phyloP scores from a whole-genome alignment of 2,113 vertebrate genomes.

The Gymnorhina tibicen region DNA sequence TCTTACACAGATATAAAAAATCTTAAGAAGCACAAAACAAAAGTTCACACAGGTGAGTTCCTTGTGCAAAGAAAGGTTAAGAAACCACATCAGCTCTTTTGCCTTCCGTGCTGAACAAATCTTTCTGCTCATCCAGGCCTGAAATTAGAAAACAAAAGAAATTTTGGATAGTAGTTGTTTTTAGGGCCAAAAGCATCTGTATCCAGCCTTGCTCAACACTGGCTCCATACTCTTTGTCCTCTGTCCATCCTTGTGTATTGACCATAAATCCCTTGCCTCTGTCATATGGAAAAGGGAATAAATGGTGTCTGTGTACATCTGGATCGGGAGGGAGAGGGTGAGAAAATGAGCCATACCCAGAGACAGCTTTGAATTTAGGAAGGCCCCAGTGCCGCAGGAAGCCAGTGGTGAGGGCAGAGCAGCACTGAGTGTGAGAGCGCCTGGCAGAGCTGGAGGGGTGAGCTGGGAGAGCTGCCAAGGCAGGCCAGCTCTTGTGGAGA shows the following conservation, averaged over 20 bases:
- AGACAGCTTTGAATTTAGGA: not conserved
- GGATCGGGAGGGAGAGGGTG: not conserved
- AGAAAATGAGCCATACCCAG: not conserved
- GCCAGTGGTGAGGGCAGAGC: not conserved
- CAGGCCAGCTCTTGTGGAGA: not conserved
- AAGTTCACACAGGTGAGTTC: constrained; percentile 86
- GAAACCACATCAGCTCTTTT: not conserved
- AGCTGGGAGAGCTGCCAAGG: not conserved
- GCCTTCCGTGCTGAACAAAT: not conserved
- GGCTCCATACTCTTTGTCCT: not conserved
- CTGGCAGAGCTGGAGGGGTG: not conserved
- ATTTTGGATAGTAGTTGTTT: not conserved
- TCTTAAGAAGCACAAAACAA: constrained; percentile 94
- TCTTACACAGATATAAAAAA: constrained; percentile 94
- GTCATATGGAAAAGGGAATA: not conserved
- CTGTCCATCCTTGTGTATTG: not conserved
- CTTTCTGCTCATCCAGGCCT: not conserved
- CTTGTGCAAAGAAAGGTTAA: not conserved
- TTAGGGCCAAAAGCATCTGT: not conserved
- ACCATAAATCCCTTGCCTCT: not conserved
- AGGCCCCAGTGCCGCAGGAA: not conserved
- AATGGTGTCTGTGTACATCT: not conserved
- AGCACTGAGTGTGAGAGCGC: not conserved
- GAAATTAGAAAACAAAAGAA: not conserved
- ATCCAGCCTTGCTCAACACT: not conserved